Conservation (phyloP, 2,797 vertebrate genomes). For the Galago senegalensis region DNA sequence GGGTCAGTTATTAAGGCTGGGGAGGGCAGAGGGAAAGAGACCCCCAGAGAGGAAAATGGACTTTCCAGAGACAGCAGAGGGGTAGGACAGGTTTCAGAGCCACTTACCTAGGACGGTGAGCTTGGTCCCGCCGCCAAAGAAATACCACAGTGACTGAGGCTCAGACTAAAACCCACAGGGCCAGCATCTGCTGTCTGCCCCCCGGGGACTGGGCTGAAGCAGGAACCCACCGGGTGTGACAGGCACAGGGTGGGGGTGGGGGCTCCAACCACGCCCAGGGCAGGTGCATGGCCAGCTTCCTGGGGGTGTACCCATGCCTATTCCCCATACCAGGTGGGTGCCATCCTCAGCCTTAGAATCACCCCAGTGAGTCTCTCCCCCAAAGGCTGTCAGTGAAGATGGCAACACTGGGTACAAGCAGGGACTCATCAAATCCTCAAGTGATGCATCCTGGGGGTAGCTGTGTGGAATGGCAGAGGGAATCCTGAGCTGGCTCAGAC, state of each 20-base stretch:
- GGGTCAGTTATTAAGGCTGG: background rate
- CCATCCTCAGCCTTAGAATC: background rate
- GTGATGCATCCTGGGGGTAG: accelerated
- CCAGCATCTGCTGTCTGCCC: slow-evolving; percentile 36
- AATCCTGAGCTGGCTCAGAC: background rate
- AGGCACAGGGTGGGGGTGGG: background rate
- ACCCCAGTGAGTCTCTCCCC: too few species aligned
- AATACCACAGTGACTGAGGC: background rate
- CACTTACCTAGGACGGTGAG: slow-evolving; percentile 79
- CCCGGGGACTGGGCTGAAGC: background rate
- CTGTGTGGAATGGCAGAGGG: background rate
- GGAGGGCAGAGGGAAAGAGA: background rate
- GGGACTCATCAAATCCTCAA: background rate
- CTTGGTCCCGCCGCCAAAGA: slow-evolving; percentile 61
- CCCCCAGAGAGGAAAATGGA: background rate
- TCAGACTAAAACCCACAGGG: background rate
- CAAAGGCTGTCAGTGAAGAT: background rate
- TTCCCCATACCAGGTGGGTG: background rate
- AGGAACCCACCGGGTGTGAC: background rate
- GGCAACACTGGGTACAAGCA: background rate
- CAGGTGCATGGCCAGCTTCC: background rate
- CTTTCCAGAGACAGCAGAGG: background rate
- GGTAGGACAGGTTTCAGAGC: background rate
- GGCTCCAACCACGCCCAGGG: background rate
- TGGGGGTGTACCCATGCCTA: background rate